A percentile compares a stretch with the other conserved stretches of the same genome.
Conservation (phyloP, 1,140 invertebrate genomes). For the Phymastichus coffea region DNA sequence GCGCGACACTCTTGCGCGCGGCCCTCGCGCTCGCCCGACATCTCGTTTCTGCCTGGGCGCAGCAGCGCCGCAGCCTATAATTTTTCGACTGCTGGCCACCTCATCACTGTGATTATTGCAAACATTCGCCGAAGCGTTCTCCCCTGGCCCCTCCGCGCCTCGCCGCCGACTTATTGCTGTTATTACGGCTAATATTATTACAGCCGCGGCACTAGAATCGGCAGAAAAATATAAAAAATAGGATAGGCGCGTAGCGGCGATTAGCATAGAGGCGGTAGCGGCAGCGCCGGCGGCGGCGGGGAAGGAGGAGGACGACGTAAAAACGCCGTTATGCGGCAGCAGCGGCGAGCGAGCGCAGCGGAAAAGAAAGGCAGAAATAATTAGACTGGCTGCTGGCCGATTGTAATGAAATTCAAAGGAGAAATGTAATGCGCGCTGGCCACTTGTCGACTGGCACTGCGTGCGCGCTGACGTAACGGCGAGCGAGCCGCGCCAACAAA, state of each 20-base stretch:
- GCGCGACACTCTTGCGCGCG: constrained; percentile 9
- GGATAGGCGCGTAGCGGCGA: constrained; percentile 4
- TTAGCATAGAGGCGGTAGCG: constrained; percentile 27
- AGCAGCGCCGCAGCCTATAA: too few relatives aligned
- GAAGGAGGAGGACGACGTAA: neutral
- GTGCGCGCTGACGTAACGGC: neutral
- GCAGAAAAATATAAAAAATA: constrained; percentile 26
- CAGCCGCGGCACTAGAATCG: constrained; percentile 28
- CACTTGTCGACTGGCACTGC: too few relatives aligned
- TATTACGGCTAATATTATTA: constrained; percentile 26
- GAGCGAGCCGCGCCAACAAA: constrained; percentile 40
- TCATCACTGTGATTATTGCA: constrained; percentile 22
- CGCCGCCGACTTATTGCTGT: constrained; percentile 9
- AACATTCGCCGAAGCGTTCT: constrained; percentile 25
- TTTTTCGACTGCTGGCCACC: too few relatives aligned
- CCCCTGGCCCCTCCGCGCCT: too few relatives aligned
- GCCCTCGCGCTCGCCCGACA: too few relatives aligned
- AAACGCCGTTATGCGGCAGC: neutral
- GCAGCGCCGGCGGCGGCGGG: too few relatives aligned
- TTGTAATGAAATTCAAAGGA: constrained; percentile 14
- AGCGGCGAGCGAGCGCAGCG: neutral
- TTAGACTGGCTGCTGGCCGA: neutral
- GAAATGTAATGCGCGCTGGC: constrained; percentile 11
- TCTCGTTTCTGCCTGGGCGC: too few relatives aligned
- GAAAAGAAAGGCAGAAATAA: neutral